Evolutionary conservation across 1,140 invertebrate species (phyloP).

Genomic region (Polypedilum pembai): DNA sequence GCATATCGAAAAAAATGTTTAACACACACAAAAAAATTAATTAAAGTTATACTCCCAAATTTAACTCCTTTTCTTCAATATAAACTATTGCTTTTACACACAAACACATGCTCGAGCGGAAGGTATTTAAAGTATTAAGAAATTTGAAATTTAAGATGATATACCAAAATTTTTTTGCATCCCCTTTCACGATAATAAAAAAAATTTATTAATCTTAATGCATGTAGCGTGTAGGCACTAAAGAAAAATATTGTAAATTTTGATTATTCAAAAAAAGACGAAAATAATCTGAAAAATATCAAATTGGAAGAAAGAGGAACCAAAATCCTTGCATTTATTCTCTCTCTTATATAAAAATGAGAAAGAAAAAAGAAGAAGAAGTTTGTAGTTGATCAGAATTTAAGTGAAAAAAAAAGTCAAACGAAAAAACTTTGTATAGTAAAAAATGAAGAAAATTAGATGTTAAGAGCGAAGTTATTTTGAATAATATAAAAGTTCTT

Average conservation of each 20-base stretch:
- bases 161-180: no score
- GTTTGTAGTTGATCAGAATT: slow-evolving; percentile 15
- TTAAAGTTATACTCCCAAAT: no score
- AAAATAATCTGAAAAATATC: slow-evolving; percentile 25
- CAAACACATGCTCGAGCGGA: no score
- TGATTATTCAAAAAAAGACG: background rate
- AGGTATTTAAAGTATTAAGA: no score
- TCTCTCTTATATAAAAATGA: background rate
- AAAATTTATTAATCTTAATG: no score
- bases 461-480: background rate
- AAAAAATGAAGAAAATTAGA: background rate
- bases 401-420: background rate
- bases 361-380: background rate
- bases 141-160: no score
- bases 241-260: background rate
- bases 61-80: no score
- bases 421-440: background rate
- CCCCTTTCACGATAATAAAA: no score
- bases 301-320: slow-evolving; percentile 22
- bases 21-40: no score
- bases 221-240: background rate
- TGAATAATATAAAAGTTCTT: background rate
- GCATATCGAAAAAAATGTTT: no score
- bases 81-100: no score
- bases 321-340: slow-evolving; percentile 27